Conservation (phyloP, 2,797 vertebrate species). For the Serranus cabrilla region DNA sequence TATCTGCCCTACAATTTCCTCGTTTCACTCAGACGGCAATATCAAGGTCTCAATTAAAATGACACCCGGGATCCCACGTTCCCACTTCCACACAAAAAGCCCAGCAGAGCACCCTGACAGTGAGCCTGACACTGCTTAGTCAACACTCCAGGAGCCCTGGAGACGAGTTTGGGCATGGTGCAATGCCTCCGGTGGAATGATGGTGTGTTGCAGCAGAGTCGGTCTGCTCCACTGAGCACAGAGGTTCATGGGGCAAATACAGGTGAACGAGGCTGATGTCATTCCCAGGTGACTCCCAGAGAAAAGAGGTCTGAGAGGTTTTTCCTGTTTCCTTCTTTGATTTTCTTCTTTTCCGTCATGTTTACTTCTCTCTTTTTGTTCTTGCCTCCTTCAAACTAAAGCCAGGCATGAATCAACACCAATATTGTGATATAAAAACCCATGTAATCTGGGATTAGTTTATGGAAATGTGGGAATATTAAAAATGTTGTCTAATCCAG, state of each 20-base stretch:
- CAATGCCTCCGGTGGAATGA: slow-evolving; percentile 29
- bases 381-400: neutral
- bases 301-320: neutral
- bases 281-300: slow-evolving; percentile 7
- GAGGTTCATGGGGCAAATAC: neutral
- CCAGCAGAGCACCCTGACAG: slow-evolving; percentile 27
- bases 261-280: slow-evolving; percentile 25
- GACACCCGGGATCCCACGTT: slow-evolving; percentile 56
- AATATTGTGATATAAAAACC: neutral
- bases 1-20: slow-evolving; percentile 42
- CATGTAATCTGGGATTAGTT: neutral
- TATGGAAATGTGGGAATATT: neutral
- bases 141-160: slow-evolving; percentile 30
- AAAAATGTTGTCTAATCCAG: neutral
- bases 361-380: neutral
- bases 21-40: slow-evolving; percentile 30
- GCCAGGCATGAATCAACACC: neutral
- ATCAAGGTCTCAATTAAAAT: slow-evolving; percentile 69
- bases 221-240: neutral
- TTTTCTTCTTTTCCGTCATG: neutral
- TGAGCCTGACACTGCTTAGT: slow-evolving; percentile 39
- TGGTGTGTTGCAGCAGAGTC: slow-evolving; percentile 13
- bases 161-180: slow-evolving; percentile 33
- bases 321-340: neutral
- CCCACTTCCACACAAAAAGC: slow-evolving; percentile 33